Evolutionary conservation across 2,888 invertebrate genomes (phyloP), one percentile per base, ranked within the genome.

Genomic region (Mesorhabditis spiculigera): DNA sequence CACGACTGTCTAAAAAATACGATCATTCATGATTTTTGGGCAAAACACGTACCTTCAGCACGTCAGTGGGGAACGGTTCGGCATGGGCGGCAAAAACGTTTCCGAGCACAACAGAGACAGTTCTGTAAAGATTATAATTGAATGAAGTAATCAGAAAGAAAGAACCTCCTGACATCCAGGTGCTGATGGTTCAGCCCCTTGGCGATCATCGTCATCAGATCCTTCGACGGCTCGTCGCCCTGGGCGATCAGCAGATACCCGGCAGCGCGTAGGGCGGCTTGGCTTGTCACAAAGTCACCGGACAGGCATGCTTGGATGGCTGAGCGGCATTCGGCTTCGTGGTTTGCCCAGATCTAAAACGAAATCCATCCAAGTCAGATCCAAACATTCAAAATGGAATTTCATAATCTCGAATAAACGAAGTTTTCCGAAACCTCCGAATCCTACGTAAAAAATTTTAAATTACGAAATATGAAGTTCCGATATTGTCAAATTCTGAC

Each of bases 151-250:
- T 50, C 10, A 50, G 8, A n/a, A 10, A 50, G n/a, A 13, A 50
- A 13, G n/a, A 13, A 50, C 58, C 58, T 50, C 78, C 67, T 6
- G 6, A 80, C 80, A 43, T 80, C 96, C 87, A 95, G 95, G 86
- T 91, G 93, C 71, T 89, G 90, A 87, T 95, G 93, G 88, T 96
- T 97, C 92, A 96, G 85, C 3, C 77, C 58, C 5, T 77, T 67
- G 5, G 75, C 77, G 10, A 82, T 68, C 5, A 75, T 93, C 93
- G 66, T 92, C 93, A 81, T 92, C 91, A 72, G 92, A 92, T 79
- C 94, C 89, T 67, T 94, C 90, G 63, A 93, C 93, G 87, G 93
- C 13, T 44, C 13, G 6, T 66, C 43, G 16, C 66, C 67, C 50
- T 69, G 63, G 67, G 70, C 65, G 45, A 73, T 70, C 62, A 74